These are phyloP conservation scores for Aethina tumida DNA, from an alignment of 1,140 invertebrate species.

Conservation along the genomic window DNA sequence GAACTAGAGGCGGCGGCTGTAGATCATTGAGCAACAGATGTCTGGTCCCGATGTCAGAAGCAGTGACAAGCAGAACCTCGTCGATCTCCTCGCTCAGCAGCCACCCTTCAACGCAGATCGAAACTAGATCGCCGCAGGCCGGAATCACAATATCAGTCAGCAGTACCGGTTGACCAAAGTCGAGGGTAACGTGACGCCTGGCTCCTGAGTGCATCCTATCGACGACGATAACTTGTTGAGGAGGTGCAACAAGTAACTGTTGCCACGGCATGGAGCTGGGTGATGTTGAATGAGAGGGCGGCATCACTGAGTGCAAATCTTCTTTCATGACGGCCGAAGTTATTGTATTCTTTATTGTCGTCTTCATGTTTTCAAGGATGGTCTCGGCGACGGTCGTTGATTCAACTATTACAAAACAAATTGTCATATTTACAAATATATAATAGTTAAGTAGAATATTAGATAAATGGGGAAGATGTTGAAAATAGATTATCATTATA, in stretches of 20 bases:
- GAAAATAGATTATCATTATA: no score
- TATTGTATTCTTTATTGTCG: no score
- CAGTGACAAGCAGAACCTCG: slow-evolving; percentile 71
- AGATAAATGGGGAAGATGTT: no score
- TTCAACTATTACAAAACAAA: no score
- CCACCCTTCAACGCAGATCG: slow-evolving; percentile 85
- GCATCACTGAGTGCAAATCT: slow-evolving; percentile 1
- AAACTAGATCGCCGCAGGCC: slow-evolving; percentile 74
- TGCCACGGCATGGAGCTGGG: slow-evolving; percentile 26
- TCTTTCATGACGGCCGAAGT: no score
- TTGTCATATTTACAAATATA: no score
- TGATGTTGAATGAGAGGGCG: not conserved
- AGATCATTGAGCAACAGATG: slow-evolving; percentile 79
- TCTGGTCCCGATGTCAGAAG: slow-evolving; percentile 73
- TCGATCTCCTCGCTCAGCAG: slow-evolving; percentile 72
- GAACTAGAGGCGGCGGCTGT: slow-evolving; percentile 77
- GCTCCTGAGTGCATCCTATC: slow-evolving; percentile 88
- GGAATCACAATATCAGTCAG: slow-evolving; percentile 85
- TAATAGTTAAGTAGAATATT: no score
- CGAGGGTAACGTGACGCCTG: slow-evolving; percentile 76
- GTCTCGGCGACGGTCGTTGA: no score
- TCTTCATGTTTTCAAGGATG: no score
- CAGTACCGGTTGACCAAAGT: slow-evolving; percentile 76
- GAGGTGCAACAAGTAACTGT: slow-evolving; percentile 29
- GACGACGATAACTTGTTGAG: slow-evolving; percentile 60